Percentiles rank a stretch among this genome's conserved stretches.
These are phyloP conservation scores for Pseudoatta argentina DNA, from an alignment of 1,140 invertebrate genomes.

Conservation along the genomic window DNA sequence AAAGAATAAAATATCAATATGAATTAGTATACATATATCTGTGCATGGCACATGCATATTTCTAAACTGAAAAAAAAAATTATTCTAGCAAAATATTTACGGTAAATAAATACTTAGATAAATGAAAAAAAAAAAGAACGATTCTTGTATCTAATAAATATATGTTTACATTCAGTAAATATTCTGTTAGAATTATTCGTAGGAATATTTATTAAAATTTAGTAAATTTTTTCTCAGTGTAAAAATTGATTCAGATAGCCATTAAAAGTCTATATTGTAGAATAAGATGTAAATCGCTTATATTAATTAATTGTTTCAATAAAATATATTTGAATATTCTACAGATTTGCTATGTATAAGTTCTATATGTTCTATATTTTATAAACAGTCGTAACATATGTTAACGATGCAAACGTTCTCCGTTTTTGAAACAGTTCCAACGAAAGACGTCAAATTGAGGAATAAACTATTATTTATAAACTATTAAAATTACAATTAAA, in stretches of 20 bases:
- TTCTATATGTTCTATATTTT: not conserved
- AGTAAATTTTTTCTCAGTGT: no score
- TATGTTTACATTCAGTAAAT: no score
- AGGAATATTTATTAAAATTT: no score
- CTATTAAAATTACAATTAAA: constrained; percentile 27
- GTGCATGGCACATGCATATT: not conserved
- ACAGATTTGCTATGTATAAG: not conserved
- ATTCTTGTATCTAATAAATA: no score
- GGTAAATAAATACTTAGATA: no score
- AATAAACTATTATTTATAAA: constrained; percentile 36
- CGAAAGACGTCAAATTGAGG: not conserved
- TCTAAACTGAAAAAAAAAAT: not conserved
- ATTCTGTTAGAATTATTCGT: no score
- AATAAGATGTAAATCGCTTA: not conserved
- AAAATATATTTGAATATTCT: not conserved
- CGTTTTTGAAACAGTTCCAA: not conserved
- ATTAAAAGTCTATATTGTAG: not conserved
- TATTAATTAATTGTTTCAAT: constrained; percentile 11
- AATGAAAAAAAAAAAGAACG: no score
- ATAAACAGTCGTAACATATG: not conserved
- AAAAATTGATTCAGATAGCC: not conserved
- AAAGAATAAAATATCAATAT: not conserved
- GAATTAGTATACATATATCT: not conserved
- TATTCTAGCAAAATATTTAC: no score
- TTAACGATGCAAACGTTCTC: not conserved